phyloP scores from a whole-genome alignment of 2,888 invertebrate genomes.

The Polyommatus iphigenia region DNA sequence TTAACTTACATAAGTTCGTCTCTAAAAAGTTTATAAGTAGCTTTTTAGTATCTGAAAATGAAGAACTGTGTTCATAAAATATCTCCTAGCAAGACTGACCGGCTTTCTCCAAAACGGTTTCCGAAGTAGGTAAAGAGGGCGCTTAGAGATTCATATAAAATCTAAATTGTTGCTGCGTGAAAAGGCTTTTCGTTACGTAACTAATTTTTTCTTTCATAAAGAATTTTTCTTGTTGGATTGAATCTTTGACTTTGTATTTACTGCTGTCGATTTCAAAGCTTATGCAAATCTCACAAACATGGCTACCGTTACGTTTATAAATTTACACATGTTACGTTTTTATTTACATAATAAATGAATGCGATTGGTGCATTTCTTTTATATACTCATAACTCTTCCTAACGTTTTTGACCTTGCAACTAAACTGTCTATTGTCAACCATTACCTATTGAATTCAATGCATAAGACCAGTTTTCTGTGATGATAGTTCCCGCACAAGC shows the following conservation, averaged over 20 bases:
- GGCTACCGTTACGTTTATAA: no score
- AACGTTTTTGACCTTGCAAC: slow-evolving; percentile 1
- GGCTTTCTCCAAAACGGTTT: slow-evolving; percentile 18
- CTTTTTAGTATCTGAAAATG: not conserved
- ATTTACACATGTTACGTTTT: no score
- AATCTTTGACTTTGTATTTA: not conserved
- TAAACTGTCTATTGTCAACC: not conserved
- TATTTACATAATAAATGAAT: not conserved
- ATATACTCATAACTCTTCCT: not conserved
- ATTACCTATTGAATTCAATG: slow-evolving; percentile 4
- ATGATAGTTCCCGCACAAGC: not conserved
- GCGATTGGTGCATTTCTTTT: not conserved
- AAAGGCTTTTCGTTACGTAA: not conserved
- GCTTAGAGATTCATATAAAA: not conserved
- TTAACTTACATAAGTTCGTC: not conserved
- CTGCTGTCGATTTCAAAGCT: no score
- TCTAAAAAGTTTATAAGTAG: not conserved
- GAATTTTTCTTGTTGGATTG: not conserved
- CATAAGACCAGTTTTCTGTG: not conserved
- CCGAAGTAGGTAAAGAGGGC: slow-evolving; percentile 20
- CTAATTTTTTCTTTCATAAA: not conserved
- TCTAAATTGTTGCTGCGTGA: not conserved
- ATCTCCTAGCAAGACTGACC: slow-evolving; percentile 5
- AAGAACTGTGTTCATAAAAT: not conserved
- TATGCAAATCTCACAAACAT: no score